Base-by-base conservation (phyloP, 2,888 invertebrate genomes). In the Lapara coniferarum region DNA sequence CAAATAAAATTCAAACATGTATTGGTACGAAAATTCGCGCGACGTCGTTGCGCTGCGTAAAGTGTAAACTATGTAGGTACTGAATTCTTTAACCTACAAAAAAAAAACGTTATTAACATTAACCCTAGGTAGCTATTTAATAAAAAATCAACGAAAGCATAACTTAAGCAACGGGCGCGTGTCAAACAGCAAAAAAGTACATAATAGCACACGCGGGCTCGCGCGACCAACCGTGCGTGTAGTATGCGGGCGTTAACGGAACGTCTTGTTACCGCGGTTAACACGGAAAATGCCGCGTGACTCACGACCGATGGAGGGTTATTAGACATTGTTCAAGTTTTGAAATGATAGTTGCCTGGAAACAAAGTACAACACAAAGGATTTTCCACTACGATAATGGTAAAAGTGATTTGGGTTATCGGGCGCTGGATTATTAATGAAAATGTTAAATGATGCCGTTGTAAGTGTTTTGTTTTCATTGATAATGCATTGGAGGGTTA, bases 211-310 rank as follows among this genome's bases (percentile, higher is more conserved):
- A 19, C 19, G 19, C 63, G 56, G 49, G 49, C 10, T n/a, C 59
- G 44, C 13, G 30, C 56, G 56, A 30, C 69, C 66, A 63, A 51
- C 67, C 67, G 52, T 57, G 63, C 63, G 63, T 63, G 63, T 19
- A 63, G 63, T 63, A 63, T 63, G 46, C 63, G 13, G 49, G 63
- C 25, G 51, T 44, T 53, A 63, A 68, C 71, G 69, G 69, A 67
- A 71, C 66, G 71, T 59, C 69, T 70, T 67, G 63, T 63, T 19
- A 63, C 16, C 55, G 19, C 25, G 63, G 63, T 63, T 46, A 55
- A 55, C 55, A 63, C 19, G 49, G 46, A 63, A 46, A 63, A 57
- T 37, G 57, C 63, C 19, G 63, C 63, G 63, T 63, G 63, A 63
- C 63, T 63, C 63, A 63, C 63, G 63, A 63, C 12, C 63, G 63